Conservation (phyloP, 2,888 invertebrate species). For the Bembecia ichneumoniformis region DNA sequence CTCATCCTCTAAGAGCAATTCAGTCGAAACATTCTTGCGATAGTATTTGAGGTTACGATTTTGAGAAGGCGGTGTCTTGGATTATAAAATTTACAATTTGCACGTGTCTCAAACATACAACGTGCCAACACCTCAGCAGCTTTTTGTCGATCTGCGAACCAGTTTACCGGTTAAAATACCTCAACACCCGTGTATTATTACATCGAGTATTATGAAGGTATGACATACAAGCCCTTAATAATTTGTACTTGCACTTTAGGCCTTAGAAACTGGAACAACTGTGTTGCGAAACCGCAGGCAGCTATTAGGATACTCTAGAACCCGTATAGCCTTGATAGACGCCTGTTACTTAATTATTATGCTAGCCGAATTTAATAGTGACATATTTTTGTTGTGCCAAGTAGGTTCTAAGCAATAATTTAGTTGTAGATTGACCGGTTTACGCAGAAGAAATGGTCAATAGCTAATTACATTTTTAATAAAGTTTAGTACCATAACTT, state of each 20-base stretch:
- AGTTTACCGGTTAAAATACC: constrained; percentile 28
- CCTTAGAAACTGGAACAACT: constrained; percentile 47
- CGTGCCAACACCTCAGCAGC: neutral
- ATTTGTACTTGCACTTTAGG: constrained; percentile 61
- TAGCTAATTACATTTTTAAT: too few species aligned
- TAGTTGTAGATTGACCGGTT: neutral
- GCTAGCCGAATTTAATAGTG: constrained; percentile 59
- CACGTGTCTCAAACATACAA: neutral
- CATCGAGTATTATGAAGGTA: constrained; percentile 45
- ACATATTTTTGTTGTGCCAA: constrained; percentile 31
- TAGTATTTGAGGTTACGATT: too few species aligned
- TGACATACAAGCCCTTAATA: constrained; percentile 56
- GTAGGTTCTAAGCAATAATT: neutral
- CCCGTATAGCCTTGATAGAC: constrained; percentile 54
- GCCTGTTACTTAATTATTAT: constrained; percentile 72
- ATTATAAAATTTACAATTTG: too few species aligned
- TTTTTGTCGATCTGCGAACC: constrained; percentile 3
- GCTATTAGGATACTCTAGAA: constrained; percentile 56
- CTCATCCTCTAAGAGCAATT: too few species aligned
- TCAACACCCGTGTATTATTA: constrained; percentile 29
- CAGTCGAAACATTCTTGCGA: too few species aligned
- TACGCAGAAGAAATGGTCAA: neutral
- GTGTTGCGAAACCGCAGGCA: constrained; percentile 27
- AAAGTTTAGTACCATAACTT: too few species aligned
- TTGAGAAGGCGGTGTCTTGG: too few species aligned